Evolutionary conservation across 2,797 vertebrate genomes (phyloP).

Genomic region (Discoglossus pictus): DNA sequence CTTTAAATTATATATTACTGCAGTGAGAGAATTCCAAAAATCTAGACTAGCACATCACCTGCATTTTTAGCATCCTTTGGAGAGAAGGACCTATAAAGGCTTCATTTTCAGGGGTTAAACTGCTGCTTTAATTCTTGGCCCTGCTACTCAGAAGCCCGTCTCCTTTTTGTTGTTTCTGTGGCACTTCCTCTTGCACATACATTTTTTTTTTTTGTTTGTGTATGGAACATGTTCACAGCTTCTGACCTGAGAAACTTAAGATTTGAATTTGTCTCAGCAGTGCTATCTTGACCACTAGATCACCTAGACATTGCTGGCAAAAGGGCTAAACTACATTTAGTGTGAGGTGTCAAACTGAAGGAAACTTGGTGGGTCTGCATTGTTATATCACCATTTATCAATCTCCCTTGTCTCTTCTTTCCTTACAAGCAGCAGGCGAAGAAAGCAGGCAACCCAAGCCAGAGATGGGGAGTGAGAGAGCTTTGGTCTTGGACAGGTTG

Average conservation of each 20-base stretch:
- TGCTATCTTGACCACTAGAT: constrained; percentile 74
- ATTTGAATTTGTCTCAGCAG: constrained; percentile 53
- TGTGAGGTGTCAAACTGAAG: constrained; percentile 45
- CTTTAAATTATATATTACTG: too few species aligned
- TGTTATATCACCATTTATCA: constrained; percentile 40
- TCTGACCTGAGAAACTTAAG: constrained; percentile 57
- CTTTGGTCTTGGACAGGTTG: constrained; percentile 88
- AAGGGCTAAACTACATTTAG: constrained; percentile 59
- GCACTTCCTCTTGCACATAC: constrained; percentile 65
- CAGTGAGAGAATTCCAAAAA: too few species aligned
- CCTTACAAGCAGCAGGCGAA: constrained; percentile 65
- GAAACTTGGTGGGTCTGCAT: constrained; percentile 16
- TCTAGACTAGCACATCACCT: too few species aligned
- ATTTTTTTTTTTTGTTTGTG: constrained; percentile 49
- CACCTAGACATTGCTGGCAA: constrained; percentile 49
- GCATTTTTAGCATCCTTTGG: too few species aligned
- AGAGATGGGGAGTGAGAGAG: constrained; percentile 88
- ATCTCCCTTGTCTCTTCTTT: constrained; percentile 49
- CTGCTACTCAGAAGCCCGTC: too few species aligned
- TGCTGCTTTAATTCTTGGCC: too few species aligned
- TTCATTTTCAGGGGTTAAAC: too few species aligned
- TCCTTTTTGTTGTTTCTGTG: constrained; percentile 63
- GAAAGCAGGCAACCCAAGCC: constrained; percentile 77
- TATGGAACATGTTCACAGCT: constrained; percentile 58
- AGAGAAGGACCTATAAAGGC: too few species aligned